Conservation (phyloP, 2,797 vertebrate species). For the Aphelocoma californica region DNA sequence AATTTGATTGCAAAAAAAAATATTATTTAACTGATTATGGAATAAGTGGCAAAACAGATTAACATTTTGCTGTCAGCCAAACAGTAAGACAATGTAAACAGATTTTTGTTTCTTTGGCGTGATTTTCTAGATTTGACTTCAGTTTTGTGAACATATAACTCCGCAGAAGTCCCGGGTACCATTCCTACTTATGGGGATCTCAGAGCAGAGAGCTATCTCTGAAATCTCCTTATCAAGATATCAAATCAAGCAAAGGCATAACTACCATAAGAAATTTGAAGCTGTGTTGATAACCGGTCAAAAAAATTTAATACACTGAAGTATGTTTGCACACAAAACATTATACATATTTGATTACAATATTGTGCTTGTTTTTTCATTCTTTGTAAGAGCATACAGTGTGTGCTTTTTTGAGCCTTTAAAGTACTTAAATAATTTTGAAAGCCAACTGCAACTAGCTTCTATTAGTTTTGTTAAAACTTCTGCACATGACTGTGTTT, state of each 20-base stretch:
- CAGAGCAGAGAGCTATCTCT: background rate
- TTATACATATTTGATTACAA: background rate
- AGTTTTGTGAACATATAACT: background rate
- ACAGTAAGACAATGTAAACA: background rate
- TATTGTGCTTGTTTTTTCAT: rapidly evolving
- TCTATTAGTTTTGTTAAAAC: background rate
- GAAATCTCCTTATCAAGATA: background rate
- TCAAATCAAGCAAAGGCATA: background rate
- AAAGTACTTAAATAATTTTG: background rate
- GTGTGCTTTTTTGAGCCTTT: background rate
- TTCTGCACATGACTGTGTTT: background rate
- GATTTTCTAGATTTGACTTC: background rate
- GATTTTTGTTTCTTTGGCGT: background rate
- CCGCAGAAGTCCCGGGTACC: background rate
- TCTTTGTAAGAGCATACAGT: background rate
- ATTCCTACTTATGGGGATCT: background rate
- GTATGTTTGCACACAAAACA: background rate
- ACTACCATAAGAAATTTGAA: background rate
- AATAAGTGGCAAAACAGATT: background rate
- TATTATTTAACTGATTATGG: background rate
- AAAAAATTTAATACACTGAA: background rate
- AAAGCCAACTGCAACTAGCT: background rate
- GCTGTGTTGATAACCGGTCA: background rate
- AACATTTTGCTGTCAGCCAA: background rate
- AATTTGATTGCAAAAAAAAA: background rate